Evolutionary conservation across 1,140 invertebrate species (phyloP).

Genomic region (Dolichoris vasculosae): DNA sequence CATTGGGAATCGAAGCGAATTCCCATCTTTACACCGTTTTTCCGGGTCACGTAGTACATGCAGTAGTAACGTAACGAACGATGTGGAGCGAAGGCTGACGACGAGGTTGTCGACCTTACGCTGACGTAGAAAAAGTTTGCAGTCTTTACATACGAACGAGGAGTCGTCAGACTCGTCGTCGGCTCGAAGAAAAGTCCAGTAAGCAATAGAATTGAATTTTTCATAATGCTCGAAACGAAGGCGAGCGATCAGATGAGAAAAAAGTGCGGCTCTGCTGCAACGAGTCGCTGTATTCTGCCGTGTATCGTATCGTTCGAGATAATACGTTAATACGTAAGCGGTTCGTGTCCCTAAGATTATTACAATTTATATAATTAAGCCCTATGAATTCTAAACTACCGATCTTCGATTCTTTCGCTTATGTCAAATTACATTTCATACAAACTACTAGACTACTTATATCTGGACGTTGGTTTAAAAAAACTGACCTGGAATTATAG

Average conservation of each 20-base stretch:
- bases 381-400: not conserved
- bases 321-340: not conserved
- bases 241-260: not conserved
- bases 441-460: too few relatives aligned
- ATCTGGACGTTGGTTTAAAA: too few relatives aligned
- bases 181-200: not conserved
- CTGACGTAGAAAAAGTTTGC: not conserved
- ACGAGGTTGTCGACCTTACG: conserved; percentile 13
- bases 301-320: too few relatives aligned
- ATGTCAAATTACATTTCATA: too few relatives aligned
- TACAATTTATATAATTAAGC: conserved; percentile 17
- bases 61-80: not conserved
- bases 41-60: conserved; percentile 24
- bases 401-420: too few relatives aligned
- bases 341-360: not conserved
- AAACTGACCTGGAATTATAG: too few relatives aligned
- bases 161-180: not conserved
- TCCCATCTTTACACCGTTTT: not conserved
- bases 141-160: not conserved
- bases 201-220: conserved; percentile 4
- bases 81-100: not conserved
- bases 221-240: not conserved
- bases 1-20: not conserved
- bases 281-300: not conserved
- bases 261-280: too few relatives aligned